Evolutionary conservation across 2,797 vertebrate genomes (phyloP).

Genomic region (Rhinoraja longicauda): DNA sequence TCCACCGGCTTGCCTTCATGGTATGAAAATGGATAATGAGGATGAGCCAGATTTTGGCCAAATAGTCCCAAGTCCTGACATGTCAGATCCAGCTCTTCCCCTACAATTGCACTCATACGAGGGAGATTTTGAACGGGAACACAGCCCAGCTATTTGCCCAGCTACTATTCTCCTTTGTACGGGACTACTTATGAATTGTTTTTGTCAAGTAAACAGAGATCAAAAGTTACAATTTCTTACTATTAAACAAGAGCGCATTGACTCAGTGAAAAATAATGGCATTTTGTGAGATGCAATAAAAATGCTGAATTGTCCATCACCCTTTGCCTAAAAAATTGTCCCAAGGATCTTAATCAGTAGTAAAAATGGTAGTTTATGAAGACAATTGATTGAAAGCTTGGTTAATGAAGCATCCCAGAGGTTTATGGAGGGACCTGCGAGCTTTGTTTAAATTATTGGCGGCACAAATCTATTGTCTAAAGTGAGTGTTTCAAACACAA

Average conservation of each 20-base stretch:
- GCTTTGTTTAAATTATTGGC: neutral
- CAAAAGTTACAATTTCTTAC: neutral
- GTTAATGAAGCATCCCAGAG: neutral
- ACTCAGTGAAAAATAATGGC: neutral
- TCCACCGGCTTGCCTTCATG: neutral
- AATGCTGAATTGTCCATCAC: neutral
- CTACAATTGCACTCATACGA: neutral
- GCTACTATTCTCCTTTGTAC: neutral
- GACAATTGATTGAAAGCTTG: neutral
- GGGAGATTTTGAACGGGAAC: neutral
- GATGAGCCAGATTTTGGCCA: neutral
- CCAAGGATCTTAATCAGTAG: neutral
- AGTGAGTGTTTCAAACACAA: neutral
- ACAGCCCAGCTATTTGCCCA: neutral
- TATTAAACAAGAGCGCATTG: neutral
- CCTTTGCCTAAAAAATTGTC: neutral
- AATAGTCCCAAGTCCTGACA: neutral
- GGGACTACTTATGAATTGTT: too few relatives aligned
- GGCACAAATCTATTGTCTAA: neutral
- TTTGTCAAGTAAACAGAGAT: neutral
- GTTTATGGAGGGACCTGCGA: neutral
- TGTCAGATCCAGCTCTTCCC: neutral
- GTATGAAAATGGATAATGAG: neutral
- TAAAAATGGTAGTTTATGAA: neutral
- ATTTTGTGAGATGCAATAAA: constrained; percentile 5